Evolutionary conservation across 2,113 vertebrate genomes (phyloP).

Genomic region (Leucoraja erinaceus): DNA sequence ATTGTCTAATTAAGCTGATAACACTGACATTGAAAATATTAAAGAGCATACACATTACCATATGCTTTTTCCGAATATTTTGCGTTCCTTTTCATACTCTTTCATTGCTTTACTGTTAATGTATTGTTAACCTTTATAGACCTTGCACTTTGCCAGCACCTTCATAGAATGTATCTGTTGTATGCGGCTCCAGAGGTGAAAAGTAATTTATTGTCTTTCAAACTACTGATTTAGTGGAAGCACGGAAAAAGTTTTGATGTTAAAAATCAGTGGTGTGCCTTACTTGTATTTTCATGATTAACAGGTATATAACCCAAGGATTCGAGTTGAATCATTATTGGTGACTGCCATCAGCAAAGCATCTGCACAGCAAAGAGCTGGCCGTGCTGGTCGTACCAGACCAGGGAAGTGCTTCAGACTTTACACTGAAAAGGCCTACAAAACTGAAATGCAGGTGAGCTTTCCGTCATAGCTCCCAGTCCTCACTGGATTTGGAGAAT

Average conservation of each 20-base stretch:
- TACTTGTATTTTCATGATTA: background rate
- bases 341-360: conserved; percentile 98
- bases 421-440: conserved; percentile 95
- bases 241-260: background rate
- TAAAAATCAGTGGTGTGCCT: no score
- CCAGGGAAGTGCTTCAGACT: conserved; percentile 92
- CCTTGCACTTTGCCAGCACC: background rate
- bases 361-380: conserved; percentile 93
- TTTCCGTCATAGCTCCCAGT: background rate
- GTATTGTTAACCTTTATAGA: no score
- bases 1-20: no score
- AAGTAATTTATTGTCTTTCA: background rate
- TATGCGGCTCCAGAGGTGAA: background rate
- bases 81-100: no score
- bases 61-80: no score
- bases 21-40: no score
- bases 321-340: conserved; percentile 89
- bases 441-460: conserved; percentile 94
- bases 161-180: background rate
- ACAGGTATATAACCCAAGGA: conserved; percentile 97
- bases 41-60: no score
- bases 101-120: no score
- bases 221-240: background rate
- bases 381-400: conserved; percentile 87
- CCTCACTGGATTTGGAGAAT: background rate